Percentiles rank a stretch among this genome's conserved stretches.
phyloP scores from a whole-genome alignment of 2,888 invertebrate genomes.

The Alloplasta piceator region DNA sequence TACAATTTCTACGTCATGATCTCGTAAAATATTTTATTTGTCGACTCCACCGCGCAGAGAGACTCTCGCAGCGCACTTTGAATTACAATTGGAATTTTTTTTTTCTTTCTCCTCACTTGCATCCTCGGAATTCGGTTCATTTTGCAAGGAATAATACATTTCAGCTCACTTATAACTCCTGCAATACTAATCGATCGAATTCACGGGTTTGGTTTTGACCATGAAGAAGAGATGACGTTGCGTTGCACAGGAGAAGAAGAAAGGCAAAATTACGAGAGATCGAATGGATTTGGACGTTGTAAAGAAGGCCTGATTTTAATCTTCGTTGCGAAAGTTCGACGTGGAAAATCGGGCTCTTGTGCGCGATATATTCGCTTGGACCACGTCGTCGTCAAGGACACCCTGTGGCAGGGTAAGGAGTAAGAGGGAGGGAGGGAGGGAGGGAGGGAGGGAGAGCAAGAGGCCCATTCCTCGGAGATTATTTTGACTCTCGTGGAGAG shows the following conservation, averaged over 20 bases:
- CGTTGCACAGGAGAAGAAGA: conserved; percentile 6
- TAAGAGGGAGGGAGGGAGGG: neutral
- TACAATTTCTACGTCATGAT: no score
- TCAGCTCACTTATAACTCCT: neutral
- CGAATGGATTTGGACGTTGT: conserved; percentile 7
- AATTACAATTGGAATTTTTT: neutral
- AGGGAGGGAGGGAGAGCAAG: conserved; percentile 9
- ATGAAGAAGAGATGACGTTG: neutral
- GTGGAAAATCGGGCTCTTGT: conserved; percentile 29
- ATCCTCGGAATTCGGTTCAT: neutral
- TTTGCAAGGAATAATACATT: neutral
- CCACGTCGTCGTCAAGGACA: conserved; percentile 41
- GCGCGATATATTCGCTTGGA: conserved; percentile 7
- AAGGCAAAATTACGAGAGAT: neutral
- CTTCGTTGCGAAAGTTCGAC: conserved; percentile 10
- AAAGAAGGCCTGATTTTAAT: conserved; percentile 3
- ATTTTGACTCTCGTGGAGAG: conserved; percentile 38
- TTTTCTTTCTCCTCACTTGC: neutral
- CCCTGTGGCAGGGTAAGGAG: neutral
- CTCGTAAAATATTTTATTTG: no score
- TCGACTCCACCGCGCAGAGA: no score
- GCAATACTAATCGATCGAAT: neutral
- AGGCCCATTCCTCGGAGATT: conserved; percentile 28
- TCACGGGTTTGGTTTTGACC: neutral
- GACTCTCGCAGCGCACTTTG: no score